Base-by-base conservation (phyloP, 2,888 invertebrate species). In the Ophion costatus region DNA sequence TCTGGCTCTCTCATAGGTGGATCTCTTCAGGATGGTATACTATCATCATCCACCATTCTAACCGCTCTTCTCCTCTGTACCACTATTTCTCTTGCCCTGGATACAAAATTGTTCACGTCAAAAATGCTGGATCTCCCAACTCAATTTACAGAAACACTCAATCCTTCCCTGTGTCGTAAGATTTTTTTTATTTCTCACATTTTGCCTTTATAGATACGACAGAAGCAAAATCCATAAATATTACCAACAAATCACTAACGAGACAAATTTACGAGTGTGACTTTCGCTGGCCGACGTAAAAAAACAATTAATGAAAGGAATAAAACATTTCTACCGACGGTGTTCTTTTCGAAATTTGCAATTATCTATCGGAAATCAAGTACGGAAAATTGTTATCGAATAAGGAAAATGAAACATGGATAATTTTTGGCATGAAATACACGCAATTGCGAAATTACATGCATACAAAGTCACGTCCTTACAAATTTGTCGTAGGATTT, bases 41-140 rank as follows among this genome's bases (percentile, higher is more conserved):
- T 38, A 61, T 73, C 63, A 42, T 79, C 79, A 66, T 70, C 71
- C 17, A 24, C 20, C 63, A 56, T 67, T 64, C 51, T 38, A 11
- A 64, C 33, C 24, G 2, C 70, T 75, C 66, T 29, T 38, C 42
- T 63, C 10, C n/a, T 67, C 45, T 24, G n/a, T 56, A 14, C 24
- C 14, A 38, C 74, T 45, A 45, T 61, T 14, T 9, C 61, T 33
- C 29, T 63, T 51, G 70, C 42, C 69, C 64, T 51, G 24, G 11
- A 71, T 76, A 56, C 42, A 6, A 42, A 33, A 61, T 69, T 7
- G 56, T 33, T 45, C 20, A n/a, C 22, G 22, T n/a, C 51, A 24
- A 20, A 42, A 73, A 73, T 59, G 56, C 29, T 38, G 5, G 17
- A 24, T 20, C 10, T 64, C n/a, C 7, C 59, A 59, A 45, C 22